Conservation (phyloP, 2,113 vertebrate genomes). For the Corythornis cristatus region DNA sequence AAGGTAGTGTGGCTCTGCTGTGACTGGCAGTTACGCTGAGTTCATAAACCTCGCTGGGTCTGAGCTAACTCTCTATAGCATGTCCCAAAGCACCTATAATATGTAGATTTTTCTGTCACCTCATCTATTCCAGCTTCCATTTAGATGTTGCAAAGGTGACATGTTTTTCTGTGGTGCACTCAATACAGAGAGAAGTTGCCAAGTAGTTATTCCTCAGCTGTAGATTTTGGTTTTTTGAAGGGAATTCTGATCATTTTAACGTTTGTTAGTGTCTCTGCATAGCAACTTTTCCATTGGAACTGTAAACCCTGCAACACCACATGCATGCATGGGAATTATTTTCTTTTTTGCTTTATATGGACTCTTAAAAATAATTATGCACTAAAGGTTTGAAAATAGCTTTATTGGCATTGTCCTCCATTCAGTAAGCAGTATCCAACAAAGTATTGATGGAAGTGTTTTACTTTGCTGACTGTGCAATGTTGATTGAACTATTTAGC, state of each 20-base stretch:
- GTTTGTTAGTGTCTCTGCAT: background rate
- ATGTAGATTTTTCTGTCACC: background rate
- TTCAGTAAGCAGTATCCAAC: background rate
- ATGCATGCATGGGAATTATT: background rate
- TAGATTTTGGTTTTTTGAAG: background rate
- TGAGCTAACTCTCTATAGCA: background rate
- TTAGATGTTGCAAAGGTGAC: background rate
- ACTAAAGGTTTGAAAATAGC: background rate
- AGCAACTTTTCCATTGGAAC: background rate
- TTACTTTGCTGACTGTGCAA: background rate
- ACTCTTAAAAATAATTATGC: background rate
- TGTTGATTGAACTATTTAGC: background rate
- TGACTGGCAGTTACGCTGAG: background rate
- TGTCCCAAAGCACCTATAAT: background rate
- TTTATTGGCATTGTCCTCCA: background rate
- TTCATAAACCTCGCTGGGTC: background rate
- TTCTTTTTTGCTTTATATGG: background rate
- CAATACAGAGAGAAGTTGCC: background rate
- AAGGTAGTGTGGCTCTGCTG: background rate
- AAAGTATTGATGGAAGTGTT: background rate
- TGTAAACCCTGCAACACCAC: background rate
- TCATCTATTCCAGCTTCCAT: background rate
- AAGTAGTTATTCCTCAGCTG: background rate
- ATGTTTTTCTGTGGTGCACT: background rate
- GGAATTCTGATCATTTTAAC: background rate